These are phyloP conservation scores for Adelges cooleyi DNA, from an alignment of 1,140 invertebrate genomes.

Conservation along the genomic window DNA sequence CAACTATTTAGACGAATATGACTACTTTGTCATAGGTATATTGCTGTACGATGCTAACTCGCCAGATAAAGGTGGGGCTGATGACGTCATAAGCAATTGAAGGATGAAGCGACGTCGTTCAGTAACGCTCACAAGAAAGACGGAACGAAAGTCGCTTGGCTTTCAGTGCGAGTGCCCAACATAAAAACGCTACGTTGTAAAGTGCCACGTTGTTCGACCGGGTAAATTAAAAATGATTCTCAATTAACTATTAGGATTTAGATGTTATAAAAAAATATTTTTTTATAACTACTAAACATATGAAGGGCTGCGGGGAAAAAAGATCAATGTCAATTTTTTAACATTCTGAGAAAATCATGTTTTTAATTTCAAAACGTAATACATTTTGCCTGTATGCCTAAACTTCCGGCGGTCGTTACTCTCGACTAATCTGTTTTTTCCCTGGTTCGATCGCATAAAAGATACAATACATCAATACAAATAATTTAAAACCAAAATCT, in stretches of 20 bases:
- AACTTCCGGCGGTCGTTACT: too few species aligned
- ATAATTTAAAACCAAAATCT: too few species aligned
- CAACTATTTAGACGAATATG: constrained; percentile 75
- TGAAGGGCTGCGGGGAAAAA: too few species aligned
- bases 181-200: constrained; percentile 13
- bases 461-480: too few species aligned
- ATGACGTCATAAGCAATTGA: constrained; percentile 55
- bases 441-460: too few species aligned
- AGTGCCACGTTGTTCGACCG: too few species aligned
- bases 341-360: too few species aligned
- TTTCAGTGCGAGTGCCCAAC: constrained; percentile 51
- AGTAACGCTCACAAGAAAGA: constrained; percentile 57
- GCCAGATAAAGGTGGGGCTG: constrained; percentile 48
- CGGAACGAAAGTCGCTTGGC: constrained; percentile 56
- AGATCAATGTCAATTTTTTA: too few species aligned
- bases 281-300: background rate
- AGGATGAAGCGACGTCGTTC: constrained; percentile 47
- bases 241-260: background rate
- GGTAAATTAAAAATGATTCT: background rate
- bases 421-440: too few species aligned
- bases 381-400: too few species aligned
- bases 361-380: too few species aligned
- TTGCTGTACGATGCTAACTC: constrained; percentile 47
- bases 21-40: constrained; percentile 72
- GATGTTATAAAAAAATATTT: background rate